A percentile compares a stretch with the other conserved stretches of the same genome.
Conservation (phyloP, 2,888 invertebrate species). For the Trachelus stipa region DNA sequence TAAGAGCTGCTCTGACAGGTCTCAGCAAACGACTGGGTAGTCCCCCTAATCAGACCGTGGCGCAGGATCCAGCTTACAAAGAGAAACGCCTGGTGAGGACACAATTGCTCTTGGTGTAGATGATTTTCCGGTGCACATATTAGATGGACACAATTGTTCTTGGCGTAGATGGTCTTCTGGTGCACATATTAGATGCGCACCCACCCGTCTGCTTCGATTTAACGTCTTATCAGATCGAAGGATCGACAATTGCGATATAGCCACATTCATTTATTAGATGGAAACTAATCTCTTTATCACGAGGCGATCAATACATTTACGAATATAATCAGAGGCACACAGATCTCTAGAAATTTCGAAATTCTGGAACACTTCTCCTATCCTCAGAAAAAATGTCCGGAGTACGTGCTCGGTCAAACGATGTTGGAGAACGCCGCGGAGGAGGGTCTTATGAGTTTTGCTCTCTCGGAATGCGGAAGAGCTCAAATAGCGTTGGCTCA, state of each 20-base stretch:
- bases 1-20: constrained; percentile 77
- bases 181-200: no score
- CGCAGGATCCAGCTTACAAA: constrained; percentile 74
- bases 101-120: background rate
- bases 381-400: constrained; percentile 84
- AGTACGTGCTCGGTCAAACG: constrained; percentile 81
- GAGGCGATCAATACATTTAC: no score
- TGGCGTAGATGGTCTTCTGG: background rate
- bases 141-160: background rate
- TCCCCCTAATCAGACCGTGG: constrained; percentile 65
- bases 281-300: no score
- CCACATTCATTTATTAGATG: no score
- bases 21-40: constrained; percentile 72
- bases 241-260: no score
- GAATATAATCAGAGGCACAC: no score
- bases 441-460: constrained; percentile 70
- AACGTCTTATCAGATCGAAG: no score
- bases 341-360: no score
- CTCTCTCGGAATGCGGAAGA: constrained; percentile 72
- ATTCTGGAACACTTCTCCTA: no score
- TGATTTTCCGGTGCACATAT: background rate
- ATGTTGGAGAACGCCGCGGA: constrained; percentile 70
- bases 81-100: constrained; percentile 74
- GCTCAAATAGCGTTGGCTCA: constrained; percentile 78
- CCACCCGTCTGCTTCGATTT: no score